A percentile compares a stretch with the other conserved stretches of the same genome.
phyloP scores from a whole-genome alignment of 2,797 vertebrate species.

The Tokudaia tokunoshimensis region DNA sequence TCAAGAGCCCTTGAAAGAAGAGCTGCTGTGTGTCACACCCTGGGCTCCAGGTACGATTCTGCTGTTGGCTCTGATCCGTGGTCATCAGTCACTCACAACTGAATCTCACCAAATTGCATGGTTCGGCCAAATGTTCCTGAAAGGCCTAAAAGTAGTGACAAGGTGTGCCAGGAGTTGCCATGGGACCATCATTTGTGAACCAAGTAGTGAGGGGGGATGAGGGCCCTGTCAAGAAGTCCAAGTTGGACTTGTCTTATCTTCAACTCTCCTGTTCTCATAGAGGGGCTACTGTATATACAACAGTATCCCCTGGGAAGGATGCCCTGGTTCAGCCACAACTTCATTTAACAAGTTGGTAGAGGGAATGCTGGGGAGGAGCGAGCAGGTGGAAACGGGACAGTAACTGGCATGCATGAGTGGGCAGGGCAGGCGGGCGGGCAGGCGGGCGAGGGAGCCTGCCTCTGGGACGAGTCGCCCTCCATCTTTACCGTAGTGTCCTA shows the following conservation, averaged over 20 bases:
- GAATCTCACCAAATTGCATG: slow-evolving; percentile 24
- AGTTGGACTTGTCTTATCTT: background rate
- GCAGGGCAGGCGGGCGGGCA: slow-evolving; percentile 83
- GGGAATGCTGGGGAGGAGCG: slow-evolving; percentile 24
- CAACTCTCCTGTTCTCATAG: slow-evolving; percentile 26
- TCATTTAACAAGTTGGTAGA: background rate
- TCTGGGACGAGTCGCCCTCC: slow-evolving; percentile 90
- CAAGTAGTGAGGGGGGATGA: background rate
- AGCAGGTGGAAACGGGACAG: slow-evolving; percentile 82
- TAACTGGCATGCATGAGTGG: slow-evolving; percentile 87
- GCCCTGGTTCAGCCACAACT: slow-evolving; percentile 70
- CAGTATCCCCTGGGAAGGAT: background rate
- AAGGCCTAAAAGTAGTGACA: slow-evolving; percentile 71
- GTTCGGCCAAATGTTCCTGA: slow-evolving; percentile 21
- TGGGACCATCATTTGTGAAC: slow-evolving; percentile 10
- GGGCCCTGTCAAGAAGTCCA: background rate
- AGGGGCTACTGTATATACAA: background rate
- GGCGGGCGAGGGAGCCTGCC: slow-evolving; percentile 93
- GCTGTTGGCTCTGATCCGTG: slow-evolving; percentile 30
- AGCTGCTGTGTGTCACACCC: background rate
- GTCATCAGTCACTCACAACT: background rate
- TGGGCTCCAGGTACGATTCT: background rate
- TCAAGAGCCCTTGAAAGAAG: background rate
- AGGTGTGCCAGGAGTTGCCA: slow-evolving; percentile 81
- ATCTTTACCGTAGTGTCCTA: slow-evolving; percentile 98